Base-by-base conservation (phyloP, 2,888 invertebrate species). In the Drosophila multiciliata region DNA sequence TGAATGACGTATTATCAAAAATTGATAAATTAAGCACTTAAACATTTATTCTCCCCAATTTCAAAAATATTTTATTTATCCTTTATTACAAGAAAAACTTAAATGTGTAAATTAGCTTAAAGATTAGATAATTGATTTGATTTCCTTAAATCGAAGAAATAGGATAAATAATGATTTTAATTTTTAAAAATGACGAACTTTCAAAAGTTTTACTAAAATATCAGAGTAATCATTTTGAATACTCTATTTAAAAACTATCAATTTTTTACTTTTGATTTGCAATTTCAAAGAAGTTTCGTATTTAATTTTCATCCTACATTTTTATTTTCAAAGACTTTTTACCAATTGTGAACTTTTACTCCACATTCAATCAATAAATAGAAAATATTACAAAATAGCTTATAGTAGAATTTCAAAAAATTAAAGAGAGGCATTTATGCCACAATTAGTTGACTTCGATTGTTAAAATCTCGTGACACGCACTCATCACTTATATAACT, bases 381-480 rank as follows among this genome's bases (percentile, higher is more conserved):
- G n/a, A 20, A 20, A 45, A 20, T 12, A 45, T 12, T 20, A 20
- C 0, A 12, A 15, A 35, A 5, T 35, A 35, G 2, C 12, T 15
- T 15, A 6, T 35, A 15, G 35, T 35, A 26, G 20, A 8, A 50
- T 33, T 23, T 6, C 23, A 32, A 15, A 36, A 12, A 36, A 11
- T 54, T 26, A 7, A 9, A 17, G 2, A 36, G 26, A 26, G 1
- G 0, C 3, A 29, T n/a, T 50, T 50, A 6, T 1, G 26, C 0
- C 3, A 29, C 12, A 20, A 20, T 15, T 53, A 12, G 4, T n/a
- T 20, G 4, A 36, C 6, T 26, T 36, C 0, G 12, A 35, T 9
- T 8, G 23, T 11, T 3, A n/a, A 3, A 36, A 12, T 49, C 9
- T 65, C 78, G 73, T 68, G 78, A 54, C 77, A 73, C 77, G 66